Base-by-base conservation (phyloP, 2,888 invertebrate species). In the Ernsta delagoae region DNA sequence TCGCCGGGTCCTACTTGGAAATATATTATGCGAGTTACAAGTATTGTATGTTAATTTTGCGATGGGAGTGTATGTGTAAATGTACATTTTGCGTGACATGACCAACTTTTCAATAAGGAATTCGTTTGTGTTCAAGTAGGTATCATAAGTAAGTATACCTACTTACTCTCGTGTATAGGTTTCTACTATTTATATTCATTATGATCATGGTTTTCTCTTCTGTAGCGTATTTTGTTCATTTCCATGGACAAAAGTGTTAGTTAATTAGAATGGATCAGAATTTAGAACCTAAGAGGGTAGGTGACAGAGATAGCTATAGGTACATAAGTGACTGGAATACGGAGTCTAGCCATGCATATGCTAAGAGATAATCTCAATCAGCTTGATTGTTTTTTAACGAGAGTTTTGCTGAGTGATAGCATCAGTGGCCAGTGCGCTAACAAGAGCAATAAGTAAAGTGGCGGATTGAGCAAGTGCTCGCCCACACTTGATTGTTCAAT, bases 401-500 rank as follows among this genome's bases (percentile, higher is more conserved):
- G 73, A 63, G 63, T 61, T 59, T 70, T 61, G 77, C 74, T 77
- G 81, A 85, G 79, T 80, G 84, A 88, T 86, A 82, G 83, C 82
- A 83, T 81, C 81, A 75, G 74, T 70, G 59, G 45, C 64, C 48
- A 64, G 50, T 62, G 56, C 76, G 71, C 71, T 83, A 84, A 85
- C 81, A 73, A 83, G 79, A 83, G 76, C 75, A 87, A 88, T 83
- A 79, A 86, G 83, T 81, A 83, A 87, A 89, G 80, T 85, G 81
- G 75, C 77, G 74, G 74, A 73, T 70, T 71, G 77, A 72, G 75
- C 75, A 81, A 82, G 68, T 65, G 6, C 5, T 82, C 89, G 87
- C 90, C 90, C 89, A 91, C 90, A 77, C 80, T 77, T 78, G 71
- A 72, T 73, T 76, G 76, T 78, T 87, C 86, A 92, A 92, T 92